Base-by-base conservation (phyloP, 1,140 invertebrate species). In the Drosophila sproati region DNA sequence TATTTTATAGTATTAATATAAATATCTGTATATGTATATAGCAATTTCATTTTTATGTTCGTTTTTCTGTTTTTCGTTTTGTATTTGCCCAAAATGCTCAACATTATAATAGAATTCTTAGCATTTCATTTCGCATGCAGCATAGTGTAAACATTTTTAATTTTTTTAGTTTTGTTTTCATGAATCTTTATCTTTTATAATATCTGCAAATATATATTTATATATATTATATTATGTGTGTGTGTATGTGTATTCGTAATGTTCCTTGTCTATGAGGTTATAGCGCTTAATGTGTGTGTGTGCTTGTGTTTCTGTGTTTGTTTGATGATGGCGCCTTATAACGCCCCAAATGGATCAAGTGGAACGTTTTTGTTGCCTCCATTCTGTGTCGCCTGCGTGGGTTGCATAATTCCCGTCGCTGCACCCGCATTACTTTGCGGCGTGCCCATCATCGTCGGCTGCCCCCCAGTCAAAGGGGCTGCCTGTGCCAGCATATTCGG, bases 381-480 rank as follows among this genome's bases (percentile, higher is more conserved):
- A 54, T 92, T 91, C 71, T 87, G 87, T 55, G 85, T 89, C 48
- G 85, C 73, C 56, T 81, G 80, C 60, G 80, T 88, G 34, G 87
- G 87, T 70, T 92, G 91, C 88, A 91, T 92, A 34, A 87, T 82
- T 47, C 85, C 81, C 54, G 73, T 71, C 63, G 74, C 59, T 45
- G 78, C 10, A 3, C 6, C 59, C 63, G 62, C 71, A 91, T 82
- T 92, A 91, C 82, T 90, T 66, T 87, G 91, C 77, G 85, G 80
- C 78, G 79, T 74, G 82, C 78, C 75, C 91, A 92, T 92, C 88
- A 92, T 91, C 91, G 89, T 91, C 83, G 78, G 91, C 61, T 76
- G 91, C 70, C 73, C 91, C 76, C 91, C 91, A 92, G 87, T 92
- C 91, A 90, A 92, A 92, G 91, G 91, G 91, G 91, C 91, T 92